phyloP scores from a whole-genome alignment of 2,113 vertebrate genomes.

The Trichechus manatus region DNA sequence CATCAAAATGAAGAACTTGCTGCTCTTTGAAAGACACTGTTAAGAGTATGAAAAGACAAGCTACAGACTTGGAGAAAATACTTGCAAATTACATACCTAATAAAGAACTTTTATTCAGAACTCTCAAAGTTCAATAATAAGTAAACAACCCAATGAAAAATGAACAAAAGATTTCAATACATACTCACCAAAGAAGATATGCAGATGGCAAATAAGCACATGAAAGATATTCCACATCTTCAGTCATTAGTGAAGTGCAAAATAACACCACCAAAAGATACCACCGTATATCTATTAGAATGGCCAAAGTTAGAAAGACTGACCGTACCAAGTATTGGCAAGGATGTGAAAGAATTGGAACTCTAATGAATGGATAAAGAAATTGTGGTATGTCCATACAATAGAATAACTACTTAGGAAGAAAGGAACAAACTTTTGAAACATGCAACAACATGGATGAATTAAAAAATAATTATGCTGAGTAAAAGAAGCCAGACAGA shows the following conservation, averaged over 20 bases:
- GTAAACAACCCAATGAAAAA: not conserved
- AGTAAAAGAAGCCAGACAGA: constrained; percentile 10
- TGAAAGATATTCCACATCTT: not conserved
- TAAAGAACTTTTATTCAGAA: constrained; percentile 44
- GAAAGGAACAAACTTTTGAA: not conserved
- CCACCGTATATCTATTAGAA: too few species aligned
- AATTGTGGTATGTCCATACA: not conserved
- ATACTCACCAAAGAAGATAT: not conserved
- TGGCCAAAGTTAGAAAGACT: too few species aligned
- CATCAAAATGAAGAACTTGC: constrained; percentile 31
- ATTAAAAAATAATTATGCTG: not conserved
- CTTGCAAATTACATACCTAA: not conserved
- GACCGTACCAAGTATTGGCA: not conserved
- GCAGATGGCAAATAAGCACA: too few species aligned
- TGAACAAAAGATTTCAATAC: constrained; percentile 2
- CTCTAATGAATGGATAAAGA: too few species aligned
- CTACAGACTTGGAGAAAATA: not conserved
- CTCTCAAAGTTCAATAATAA: not conserved
- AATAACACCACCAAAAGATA: too few species aligned
- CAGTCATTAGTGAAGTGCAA: not conserved
- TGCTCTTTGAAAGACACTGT: constrained; percentile 2
- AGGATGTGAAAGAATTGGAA: too few species aligned
- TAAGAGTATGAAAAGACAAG: not conserved
- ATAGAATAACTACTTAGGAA: not conserved
- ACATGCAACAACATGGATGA: not conserved